phyloP scores from a whole-genome alignment of 2,797 vertebrate species.

The Dipus sagitta region DNA sequence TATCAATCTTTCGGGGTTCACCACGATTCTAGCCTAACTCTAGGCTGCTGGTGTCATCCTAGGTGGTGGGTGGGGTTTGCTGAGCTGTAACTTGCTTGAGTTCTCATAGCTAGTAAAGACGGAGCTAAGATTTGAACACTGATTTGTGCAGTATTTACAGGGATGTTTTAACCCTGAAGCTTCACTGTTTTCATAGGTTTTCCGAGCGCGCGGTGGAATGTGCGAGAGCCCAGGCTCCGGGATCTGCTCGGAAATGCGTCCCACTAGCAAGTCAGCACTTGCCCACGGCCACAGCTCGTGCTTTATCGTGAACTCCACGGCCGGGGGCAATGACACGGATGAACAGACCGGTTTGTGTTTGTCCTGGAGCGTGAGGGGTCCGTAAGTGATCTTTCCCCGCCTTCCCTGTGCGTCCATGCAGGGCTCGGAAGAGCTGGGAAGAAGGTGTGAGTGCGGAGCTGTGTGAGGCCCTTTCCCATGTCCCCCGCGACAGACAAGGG shows the following conservation, averaged over 20 bases:
- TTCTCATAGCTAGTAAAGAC: neutral
- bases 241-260: neutral
- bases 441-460: neutral
- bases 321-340: neutral
- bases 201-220: neutral
- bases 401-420: neutral
- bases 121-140: neutral
- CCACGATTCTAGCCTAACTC: neutral
- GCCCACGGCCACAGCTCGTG: neutral
- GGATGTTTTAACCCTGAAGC: neutral
- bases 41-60: neutral
- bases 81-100: neutral
- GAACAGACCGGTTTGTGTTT: neutral
- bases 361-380: neutral
- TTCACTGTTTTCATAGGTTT: neutral
- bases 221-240: neutral
- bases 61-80: neutral
- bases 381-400: neutral
- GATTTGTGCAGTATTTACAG: neutral
- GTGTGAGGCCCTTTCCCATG: neutral
- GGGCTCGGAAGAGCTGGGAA: neutral
- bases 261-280: neutral
- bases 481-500: neutral
- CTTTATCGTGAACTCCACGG: neutral
- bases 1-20: neutral